A percentile compares a stretch with the other conserved stretches of the same genome.
phyloP scores from a whole-genome alignment of 2,797 vertebrate species.

The Stomatorhinus walkeri region DNA sequence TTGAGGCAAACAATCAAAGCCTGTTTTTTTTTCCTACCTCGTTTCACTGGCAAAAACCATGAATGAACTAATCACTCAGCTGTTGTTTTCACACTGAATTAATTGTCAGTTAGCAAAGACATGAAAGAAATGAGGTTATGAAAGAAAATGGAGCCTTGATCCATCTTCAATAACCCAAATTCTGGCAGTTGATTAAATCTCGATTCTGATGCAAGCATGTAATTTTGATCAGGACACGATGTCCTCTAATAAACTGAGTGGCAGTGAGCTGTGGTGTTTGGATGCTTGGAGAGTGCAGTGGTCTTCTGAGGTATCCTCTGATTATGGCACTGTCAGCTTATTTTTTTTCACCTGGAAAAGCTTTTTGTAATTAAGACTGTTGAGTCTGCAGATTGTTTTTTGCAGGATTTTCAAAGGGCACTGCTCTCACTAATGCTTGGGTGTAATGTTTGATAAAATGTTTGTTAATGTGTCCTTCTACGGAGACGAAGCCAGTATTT shows the following conservation, averaged over 20 bases:
- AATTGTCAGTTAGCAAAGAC: slow-evolving; percentile 15
- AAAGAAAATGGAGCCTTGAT: neutral
- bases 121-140: neutral
- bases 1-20: slow-evolving; percentile 10
- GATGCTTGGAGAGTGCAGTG: neutral
- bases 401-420: neutral
- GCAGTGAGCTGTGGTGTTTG: neutral
- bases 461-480: neutral
- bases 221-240: neutral
- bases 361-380: neutral
- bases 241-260: neutral
- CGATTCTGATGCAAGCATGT: slow-evolving; percentile 5
- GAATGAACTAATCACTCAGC: slow-evolving; percentile 21
- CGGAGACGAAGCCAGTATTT: neutral
- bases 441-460: neutral
- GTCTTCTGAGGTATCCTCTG: neutral
- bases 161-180: neutral
- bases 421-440: neutral
- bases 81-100: slow-evolving; percentile 25
- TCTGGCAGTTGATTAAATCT: neutral
- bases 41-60: neutral
- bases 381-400: neutral
- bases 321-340: neutral
- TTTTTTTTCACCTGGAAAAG: slow-evolving; percentile 1
- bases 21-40: slow-evolving; percentile 9